Conservation (phyloP, 2,888 invertebrate species). For the Fragum whitleyi region DNA sequence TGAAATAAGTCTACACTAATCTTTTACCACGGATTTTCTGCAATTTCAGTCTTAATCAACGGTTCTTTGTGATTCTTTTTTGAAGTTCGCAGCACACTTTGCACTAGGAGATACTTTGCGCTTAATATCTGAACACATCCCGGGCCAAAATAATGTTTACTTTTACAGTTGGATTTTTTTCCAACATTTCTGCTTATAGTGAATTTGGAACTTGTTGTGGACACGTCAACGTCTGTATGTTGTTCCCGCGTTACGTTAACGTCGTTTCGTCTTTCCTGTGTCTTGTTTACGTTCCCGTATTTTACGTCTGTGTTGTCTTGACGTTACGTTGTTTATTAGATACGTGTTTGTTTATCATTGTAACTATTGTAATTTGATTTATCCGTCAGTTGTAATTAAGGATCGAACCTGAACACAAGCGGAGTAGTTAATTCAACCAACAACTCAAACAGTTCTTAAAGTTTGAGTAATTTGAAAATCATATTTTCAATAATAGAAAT, state of each 20-base stretch:
- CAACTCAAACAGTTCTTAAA: no score
- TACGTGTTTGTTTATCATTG: no score
- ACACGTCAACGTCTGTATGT: no score
- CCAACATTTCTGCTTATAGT: conserved; percentile 39
- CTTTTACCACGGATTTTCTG: conserved; percentile 37
- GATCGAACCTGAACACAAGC: no score
- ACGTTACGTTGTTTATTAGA: no score
- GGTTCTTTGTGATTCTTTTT: conserved; percentile 35
- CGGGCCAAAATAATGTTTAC: conserved; percentile 34
- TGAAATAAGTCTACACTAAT: conserved; percentile 38
- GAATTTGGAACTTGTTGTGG: conserved; percentile 36
- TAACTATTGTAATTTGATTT: no score
- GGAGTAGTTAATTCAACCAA: no score
- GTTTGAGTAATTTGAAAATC: conserved; percentile 19
- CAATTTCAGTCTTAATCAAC: conserved; percentile 23
- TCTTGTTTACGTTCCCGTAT: no score
- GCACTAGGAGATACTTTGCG: conserved; percentile 32
- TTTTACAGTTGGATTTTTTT: conserved; percentile 44
- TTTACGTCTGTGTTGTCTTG: no score
- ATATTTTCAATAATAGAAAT: conserved; percentile 29
- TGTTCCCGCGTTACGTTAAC: no score
- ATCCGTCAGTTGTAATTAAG: no score
- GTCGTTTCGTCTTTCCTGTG: no score
- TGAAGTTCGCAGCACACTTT: conserved; percentile 34
- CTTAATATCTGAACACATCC: conserved; percentile 33